Evolutionary conservation across 2,113 vertebrate genomes (phyloP), one percentile per base, ranked within the genome.

Genomic region (Probosciger aterrimus): DNA sequence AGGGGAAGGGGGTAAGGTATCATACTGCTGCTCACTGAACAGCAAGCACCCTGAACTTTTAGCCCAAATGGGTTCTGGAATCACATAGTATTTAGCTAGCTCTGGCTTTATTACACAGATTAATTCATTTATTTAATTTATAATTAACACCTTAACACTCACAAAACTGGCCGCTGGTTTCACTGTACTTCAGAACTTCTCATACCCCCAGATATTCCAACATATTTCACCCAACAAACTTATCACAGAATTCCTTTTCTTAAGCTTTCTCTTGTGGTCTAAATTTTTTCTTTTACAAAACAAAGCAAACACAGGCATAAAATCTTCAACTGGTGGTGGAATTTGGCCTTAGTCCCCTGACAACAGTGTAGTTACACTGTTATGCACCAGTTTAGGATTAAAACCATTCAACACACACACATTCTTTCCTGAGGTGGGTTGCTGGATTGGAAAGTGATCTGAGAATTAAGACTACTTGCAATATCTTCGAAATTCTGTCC

Each of bases 41-140:
- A 94, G 68, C 14, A 88, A 88, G 73, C 35, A 84, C 47, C 83
- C 52, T 86, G 59, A 91, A 82, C 46, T 92, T 96, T 86, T 64
- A 88, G 57, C 62, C 73, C 70, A 25, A 80, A 90, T 64, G 41
- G 41, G 80, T 93, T 92, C 74, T 84, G 78, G 89, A 93, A 95
- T 84, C 71, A 75, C 27, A 73, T 86, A 65, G 35, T 52, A 53
- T 47, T 86, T 49, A 82, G 18, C 11, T 75, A 86, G 11, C 31
- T 75, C 43, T 71, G 39, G 18, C 57, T 82, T 93, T 88, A 86
- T 65, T 82, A 68, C 52, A 60, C 2, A 64, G 52, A 81, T 82
- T 10, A 8, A 59, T 88, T 70, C 5, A 74, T 82, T 82, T 50
- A 11, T 79, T 84, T 92, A 44, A 53, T 47, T 11, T 71, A 33